Conservation (phyloP, 2,113 vertebrate species). For the Chloropsis hardwickii region DNA sequence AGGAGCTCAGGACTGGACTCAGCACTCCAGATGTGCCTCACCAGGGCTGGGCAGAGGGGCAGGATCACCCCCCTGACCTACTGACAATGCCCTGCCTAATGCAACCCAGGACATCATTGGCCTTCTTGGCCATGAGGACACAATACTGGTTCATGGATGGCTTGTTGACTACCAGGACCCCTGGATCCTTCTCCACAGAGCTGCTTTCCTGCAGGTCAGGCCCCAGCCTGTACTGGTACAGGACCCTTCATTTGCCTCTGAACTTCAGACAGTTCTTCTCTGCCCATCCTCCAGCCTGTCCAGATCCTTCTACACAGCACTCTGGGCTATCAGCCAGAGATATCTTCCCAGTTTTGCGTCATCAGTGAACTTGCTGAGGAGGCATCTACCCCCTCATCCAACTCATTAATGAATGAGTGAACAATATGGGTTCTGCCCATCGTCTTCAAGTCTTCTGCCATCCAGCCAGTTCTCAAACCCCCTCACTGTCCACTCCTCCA, state of each 20-base stretch:
- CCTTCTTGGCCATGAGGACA: not conserved
- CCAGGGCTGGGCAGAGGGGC: not conserved
- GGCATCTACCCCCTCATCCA: not conserved
- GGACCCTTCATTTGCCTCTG: not conserved
- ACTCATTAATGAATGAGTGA: not conserved
- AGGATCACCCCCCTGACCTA: not conserved
- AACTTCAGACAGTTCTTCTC: not conserved
- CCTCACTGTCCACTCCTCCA: not conserved
- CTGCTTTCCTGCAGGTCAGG: not conserved
- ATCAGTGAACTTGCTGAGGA: not conserved
- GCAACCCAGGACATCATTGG: not conserved
- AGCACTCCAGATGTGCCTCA: not conserved
- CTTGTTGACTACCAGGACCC: not conserved
- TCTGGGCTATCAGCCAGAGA: not conserved
- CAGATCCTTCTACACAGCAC: not conserved
- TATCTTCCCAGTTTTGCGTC: not conserved
- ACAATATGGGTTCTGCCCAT: not conserved
- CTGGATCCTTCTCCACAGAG: not conserved
- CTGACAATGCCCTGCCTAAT: not conserved
- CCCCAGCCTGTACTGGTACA: not conserved
- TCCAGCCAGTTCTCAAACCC: not conserved
- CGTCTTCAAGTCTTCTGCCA: not conserved
- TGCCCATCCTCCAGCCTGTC: not conserved
- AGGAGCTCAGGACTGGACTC: not conserved
- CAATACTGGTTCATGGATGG: not conserved